Conservation (phyloP, 2,888 invertebrate genomes). For the Melanophora roralis region DNA sequence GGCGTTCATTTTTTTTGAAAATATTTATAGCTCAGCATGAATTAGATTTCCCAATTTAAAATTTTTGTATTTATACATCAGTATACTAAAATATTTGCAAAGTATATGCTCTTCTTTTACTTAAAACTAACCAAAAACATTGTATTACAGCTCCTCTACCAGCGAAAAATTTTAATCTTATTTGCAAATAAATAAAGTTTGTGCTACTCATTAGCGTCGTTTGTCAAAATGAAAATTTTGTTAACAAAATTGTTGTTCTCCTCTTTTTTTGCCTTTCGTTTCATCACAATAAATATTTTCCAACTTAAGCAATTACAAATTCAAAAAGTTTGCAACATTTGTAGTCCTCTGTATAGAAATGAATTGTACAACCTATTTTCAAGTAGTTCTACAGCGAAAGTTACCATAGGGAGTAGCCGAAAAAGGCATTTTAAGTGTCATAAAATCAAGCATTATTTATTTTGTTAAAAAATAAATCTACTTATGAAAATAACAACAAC, state of each 20-base stretch:
- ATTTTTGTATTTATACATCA: no score
- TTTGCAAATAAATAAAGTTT: conserved; percentile 36
- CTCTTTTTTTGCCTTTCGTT: neutral
- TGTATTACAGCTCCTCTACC: no score
- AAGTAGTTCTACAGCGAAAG: neutral
- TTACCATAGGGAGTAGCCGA: neutral
- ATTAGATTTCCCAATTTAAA: no score
- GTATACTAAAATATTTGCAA: no score
- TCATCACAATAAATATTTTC: neutral
- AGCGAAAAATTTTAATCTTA: neutral
- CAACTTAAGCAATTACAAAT: neutral
- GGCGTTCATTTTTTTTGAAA: no score
- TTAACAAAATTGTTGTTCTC: neutral
- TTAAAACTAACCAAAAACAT: no score
- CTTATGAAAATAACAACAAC: conserved; percentile 1
- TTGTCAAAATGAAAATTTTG: conserved; percentile 57
- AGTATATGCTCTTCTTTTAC: no score
- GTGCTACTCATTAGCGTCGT: conserved; percentile 60
- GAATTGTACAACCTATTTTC: neutral
- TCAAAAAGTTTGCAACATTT: neutral
- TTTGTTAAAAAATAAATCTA: conserved; percentile 36
- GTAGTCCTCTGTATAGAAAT: neutral
- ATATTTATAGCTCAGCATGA: no score
- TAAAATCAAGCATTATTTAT: conserved; percentile 45
- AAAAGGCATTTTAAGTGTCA: conserved; percentile 20